These are phyloP conservation scores for Gracilinanus agilis DNA, from an alignment of 2,113 vertebrate genomes.

Conservation along the genomic window DNA sequence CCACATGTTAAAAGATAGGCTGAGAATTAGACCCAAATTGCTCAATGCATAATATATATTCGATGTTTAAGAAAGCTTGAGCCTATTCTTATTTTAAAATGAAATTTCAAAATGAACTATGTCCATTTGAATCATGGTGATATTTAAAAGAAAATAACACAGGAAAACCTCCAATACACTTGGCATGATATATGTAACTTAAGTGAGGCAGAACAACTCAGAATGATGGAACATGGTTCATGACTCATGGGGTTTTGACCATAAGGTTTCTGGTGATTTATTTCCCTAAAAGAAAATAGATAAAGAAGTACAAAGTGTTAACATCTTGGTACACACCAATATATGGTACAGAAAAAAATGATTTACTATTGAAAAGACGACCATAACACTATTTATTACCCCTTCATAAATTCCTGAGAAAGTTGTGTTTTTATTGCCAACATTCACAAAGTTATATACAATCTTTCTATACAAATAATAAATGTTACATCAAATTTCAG, in stretches of 20 bases:
- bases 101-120: constrained; percentile 34
- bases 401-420: constrained; percentile 1
- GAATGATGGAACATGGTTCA: background rate
- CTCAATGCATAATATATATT: background rate
- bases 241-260: constrained; percentile 26
- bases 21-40: background rate
- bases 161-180: background rate
- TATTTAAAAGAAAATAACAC: background rate
- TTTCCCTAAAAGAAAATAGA: background rate
- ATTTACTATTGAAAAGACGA: background rate
- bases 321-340: background rate
- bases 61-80: background rate
- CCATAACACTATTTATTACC: background rate
- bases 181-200: background rate
- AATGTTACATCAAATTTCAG: background rate
- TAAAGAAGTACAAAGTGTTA: constrained; percentile 11
- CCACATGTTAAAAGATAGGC: background rate
- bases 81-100: background rate
- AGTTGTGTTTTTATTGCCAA: constrained; percentile 48
- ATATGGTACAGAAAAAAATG: background rate
- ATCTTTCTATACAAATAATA: constrained; percentile 13
- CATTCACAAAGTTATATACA: background rate
- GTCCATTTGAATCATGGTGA: background rate
- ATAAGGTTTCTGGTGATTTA: constrained; percentile 5
- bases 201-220: background rate